Conservation (phyloP, 2,888 invertebrate genomes). For the Ophion ellenae region DNA sequence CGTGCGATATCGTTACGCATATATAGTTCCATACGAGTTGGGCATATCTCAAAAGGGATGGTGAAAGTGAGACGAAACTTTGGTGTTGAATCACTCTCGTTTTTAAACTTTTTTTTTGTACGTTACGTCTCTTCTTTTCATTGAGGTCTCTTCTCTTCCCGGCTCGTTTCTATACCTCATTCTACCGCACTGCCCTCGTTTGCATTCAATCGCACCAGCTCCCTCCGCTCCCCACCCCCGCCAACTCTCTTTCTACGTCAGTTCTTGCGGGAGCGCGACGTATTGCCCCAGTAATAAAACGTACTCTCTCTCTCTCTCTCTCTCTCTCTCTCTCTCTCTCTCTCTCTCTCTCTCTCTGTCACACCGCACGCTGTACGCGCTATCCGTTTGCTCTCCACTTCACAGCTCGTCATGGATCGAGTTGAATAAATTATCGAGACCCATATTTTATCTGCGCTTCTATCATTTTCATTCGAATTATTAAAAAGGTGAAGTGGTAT, state of each 20-base stretch:
- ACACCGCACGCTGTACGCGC: neutral
- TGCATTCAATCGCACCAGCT: constrained; percentile 53
- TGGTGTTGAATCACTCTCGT: constrained; percentile 48
- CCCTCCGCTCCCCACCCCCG: constrained; percentile 24
- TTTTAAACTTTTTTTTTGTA: constrained; percentile 48
- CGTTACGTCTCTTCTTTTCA: constrained; percentile 44
- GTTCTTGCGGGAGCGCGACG: constrained; percentile 31
- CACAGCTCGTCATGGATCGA: constrained; percentile 35
- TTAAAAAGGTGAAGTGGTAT: neutral
- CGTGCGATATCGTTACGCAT: neutral
- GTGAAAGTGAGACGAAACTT: constrained; percentile 56
- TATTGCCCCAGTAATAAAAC: constrained; percentile 56
- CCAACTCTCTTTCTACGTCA: constrained; percentile 51
- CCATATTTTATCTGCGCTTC: constrained; percentile 1
- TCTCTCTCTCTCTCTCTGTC: no score
- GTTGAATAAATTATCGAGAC: constrained; percentile 36
- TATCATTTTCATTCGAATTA: constrained; percentile 32
- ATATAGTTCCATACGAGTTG: neutral
- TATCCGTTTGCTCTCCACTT: constrained; percentile 43
- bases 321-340: constrained; percentile 4
- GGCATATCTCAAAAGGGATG: constrained; percentile 3
- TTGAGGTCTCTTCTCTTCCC: constrained; percentile 47
- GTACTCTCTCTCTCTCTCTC: constrained; percentile 56
- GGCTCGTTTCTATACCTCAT: constrained; percentile 43
- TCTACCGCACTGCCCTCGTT: constrained; percentile 56